Percentiles rank a stretch among this genome's conserved stretches.
Evolutionary conservation across 2,797 vertebrate species (phyloP).

Genomic region (Craterocephalus amniculus): DNA sequence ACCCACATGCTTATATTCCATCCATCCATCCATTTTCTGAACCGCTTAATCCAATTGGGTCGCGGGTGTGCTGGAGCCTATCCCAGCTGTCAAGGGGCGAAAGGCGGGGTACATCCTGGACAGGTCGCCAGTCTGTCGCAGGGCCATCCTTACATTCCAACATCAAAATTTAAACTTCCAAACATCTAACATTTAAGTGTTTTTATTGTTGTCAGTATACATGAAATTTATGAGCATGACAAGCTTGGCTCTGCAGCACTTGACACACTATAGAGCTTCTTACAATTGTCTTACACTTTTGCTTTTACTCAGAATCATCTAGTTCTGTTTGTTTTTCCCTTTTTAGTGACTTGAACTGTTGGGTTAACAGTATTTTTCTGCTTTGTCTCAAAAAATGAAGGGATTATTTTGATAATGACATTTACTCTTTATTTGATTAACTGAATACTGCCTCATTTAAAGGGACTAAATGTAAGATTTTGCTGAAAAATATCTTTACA

Average conservation of each 20-base stretch:
- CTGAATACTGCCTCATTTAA: too few relatives aligned
- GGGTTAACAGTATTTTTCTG: neutral
- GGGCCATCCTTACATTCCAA: neutral
- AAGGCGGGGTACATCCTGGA: too few relatives aligned
- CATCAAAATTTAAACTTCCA: neutral
- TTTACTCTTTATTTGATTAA: too few relatives aligned
- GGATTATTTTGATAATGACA: neutral
- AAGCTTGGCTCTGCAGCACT: neutral
- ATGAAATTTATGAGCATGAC: neutral
- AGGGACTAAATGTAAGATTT: too few relatives aligned
- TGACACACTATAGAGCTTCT: neutral
- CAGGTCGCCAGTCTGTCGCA: too few relatives aligned
- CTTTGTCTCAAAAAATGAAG: neutral
- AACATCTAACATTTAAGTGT: neutral
- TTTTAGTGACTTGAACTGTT: neutral
- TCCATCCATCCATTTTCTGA: too few relatives aligned
- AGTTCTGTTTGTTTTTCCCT: neutral
- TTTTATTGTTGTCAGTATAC: neutral
- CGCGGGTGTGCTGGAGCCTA: too few relatives aligned
- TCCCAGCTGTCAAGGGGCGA: too few relatives aligned
- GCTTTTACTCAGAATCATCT: neutral
- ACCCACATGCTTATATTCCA: too few relatives aligned
- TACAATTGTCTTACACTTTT: neutral
- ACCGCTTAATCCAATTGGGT: too few relatives aligned
- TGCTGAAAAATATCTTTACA: too few relatives aligned